Evolutionary conservation across 2,113 vertebrate species (phyloP).

Genomic region (Ovibos moschatus): DNA sequence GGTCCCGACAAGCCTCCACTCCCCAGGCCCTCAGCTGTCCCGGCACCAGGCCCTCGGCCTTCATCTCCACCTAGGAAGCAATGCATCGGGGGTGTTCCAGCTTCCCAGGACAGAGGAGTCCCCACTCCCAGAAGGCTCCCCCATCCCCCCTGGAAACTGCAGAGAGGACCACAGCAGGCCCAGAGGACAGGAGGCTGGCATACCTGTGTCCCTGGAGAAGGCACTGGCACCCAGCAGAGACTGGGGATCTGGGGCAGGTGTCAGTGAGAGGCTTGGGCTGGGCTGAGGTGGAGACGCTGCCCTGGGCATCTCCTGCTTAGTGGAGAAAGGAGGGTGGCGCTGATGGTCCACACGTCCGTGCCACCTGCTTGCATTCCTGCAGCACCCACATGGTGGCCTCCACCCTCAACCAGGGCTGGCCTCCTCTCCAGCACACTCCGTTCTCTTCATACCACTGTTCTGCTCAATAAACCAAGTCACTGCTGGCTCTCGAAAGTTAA

Average conservation of each 20-base stretch:
- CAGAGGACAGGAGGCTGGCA: neutral
- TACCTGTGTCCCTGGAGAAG: conserved; percentile 80
- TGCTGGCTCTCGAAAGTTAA: neutral
- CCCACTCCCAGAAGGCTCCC: neutral
- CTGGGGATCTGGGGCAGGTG: neutral
- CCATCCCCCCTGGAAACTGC: accelerated
- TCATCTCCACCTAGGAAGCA: conserved; percentile 23
- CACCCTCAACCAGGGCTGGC: accelerated
- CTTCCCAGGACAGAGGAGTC: neutral
- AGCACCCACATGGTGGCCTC: accelerated
- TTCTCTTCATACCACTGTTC: neutral
- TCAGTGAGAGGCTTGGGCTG: neutral
- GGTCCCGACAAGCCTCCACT: neutral
- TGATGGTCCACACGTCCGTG: accelerated
- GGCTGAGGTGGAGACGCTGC: neutral
- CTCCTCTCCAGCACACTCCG: neutral
- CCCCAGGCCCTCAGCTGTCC: accelerated
- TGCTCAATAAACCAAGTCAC: neutral
- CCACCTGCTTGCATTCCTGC: no score
- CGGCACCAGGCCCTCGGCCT: neutral
- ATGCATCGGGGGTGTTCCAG: neutral
- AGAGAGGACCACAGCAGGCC: neutral
- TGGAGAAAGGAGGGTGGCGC: neutral
- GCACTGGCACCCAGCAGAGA: conserved; percentile 60
- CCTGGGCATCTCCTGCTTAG: conserved; percentile 48